Percentiles rank a stretch among this genome's conserved stretches.
phyloP scores from a whole-genome alignment of 2,888 invertebrate species.

The Tiliacea aurago region DNA sequence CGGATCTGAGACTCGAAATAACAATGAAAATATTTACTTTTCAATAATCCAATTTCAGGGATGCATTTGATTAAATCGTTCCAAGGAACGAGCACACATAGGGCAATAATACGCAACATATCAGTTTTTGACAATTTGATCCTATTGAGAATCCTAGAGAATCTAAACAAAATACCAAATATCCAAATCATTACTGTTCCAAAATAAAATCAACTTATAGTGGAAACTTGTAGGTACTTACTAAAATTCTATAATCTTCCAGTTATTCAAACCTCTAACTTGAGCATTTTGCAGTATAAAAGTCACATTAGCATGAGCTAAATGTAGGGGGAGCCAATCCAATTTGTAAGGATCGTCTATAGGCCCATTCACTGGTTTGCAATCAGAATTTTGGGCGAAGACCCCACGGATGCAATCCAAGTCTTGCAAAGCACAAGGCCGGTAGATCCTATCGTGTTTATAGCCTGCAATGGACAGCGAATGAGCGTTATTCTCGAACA shows the following conservation, averaged over 20 bases:
- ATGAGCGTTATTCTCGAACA: slow-evolving; percentile 14
- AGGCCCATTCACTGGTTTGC: slow-evolving; percentile 26
- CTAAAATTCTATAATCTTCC: slow-evolving; percentile 62
- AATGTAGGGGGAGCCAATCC: slow-evolving; percentile 40
- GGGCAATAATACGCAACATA: not conserved
- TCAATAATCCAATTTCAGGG: not conserved
- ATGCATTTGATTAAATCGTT: not conserved
- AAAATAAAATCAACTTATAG: slow-evolving; percentile 1
- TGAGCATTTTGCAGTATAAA: slow-evolving; percentile 49
- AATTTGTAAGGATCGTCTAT: slow-evolving; percentile 41
- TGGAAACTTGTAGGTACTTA: slow-evolving; percentile 39
- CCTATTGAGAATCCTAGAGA: not conserved
- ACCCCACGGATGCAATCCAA: slow-evolving; percentile 43
- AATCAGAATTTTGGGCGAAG: slow-evolving; percentile 32
- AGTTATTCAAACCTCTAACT: slow-evolving; percentile 58
- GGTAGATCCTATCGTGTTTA: slow-evolving; percentile 5
- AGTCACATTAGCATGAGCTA: slow-evolving; percentile 60
- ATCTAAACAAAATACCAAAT: not conserved
- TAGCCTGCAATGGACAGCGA: slow-evolving; percentile 37
- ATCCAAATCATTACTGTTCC: not conserved
- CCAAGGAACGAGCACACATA: not conserved
- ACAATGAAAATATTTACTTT: not conserved
- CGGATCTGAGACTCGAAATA: not conserved
- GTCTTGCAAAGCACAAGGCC: slow-evolving; percentile 40
- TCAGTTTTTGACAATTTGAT: not conserved